phyloP scores from a whole-genome alignment of 2,888 invertebrate species.

The Keiferia lycopersicella region DNA sequence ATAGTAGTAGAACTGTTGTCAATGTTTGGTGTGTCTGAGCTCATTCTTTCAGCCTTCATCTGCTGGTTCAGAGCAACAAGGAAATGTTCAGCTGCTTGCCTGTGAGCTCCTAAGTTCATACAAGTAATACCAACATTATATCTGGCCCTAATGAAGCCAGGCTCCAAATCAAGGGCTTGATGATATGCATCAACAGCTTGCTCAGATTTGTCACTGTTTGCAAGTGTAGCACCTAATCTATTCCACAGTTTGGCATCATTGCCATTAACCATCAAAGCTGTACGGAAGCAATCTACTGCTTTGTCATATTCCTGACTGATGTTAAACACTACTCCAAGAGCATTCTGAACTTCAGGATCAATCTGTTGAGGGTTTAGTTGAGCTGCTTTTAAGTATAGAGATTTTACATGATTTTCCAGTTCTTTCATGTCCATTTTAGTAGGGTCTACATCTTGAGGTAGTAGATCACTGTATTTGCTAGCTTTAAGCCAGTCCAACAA shows the following conservation, averaged over 20 bases:
- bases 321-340: constrained; percentile 97
- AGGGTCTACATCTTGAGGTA: constrained; percentile 76
- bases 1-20: constrained; percentile 93
- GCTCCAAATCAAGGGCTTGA: constrained; percentile 93
- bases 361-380: constrained; percentile 87
- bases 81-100: constrained; percentile 97
- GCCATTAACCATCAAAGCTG: constrained; percentile 91
- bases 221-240: constrained; percentile 97
- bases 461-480: constrained; percentile 90
- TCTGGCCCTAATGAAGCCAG: constrained; percentile 97
- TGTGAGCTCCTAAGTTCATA: constrained; percentile 96
- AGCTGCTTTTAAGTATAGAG: constrained; percentile 89
- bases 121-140: constrained; percentile 99
- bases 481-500: constrained; percentile 89
- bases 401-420: constrained; percentile 84
- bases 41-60: constrained; percentile 77
- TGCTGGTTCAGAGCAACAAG: constrained; percentile 96
- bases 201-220: constrained; percentile 96
- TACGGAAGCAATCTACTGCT: constrained; percentile 97
- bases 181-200: constrained; percentile 98
- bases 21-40: constrained; percentile 52
- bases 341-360: constrained; percentile 96
- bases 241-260: constrained; percentile 97
- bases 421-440: constrained; percentile 69
- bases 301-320: constrained; percentile 96